A percentile compares a stretch with the other conserved stretches of the same genome.
These are phyloP conservation scores for Cancer borealis DNA, from an alignment of 2,888 invertebrate species.

Conservation along the genomic window DNA sequence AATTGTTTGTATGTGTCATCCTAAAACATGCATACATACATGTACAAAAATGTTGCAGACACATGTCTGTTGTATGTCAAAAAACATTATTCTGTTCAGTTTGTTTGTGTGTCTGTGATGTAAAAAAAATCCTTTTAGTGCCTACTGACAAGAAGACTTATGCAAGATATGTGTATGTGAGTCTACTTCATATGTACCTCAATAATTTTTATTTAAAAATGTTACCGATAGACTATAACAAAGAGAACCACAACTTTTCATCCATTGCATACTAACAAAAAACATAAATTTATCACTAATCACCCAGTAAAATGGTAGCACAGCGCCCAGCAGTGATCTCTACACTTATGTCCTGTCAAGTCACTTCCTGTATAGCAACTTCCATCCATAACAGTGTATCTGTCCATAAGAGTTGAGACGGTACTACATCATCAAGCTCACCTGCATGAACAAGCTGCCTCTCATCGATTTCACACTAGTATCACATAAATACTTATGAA, in stretches of 20 bases:
- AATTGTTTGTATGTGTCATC: constrained; percentile 12
- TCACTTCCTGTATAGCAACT: not conserved
- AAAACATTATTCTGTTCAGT: constrained; percentile 22
- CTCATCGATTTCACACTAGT: not conserved
- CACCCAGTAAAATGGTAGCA: not conserved
- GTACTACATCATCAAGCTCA: not conserved
- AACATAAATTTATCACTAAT: not conserved
- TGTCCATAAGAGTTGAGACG: not conserved
- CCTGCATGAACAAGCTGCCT: not conserved
- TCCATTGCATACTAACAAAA: not conserved
- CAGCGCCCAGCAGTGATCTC: constrained; percentile 5
- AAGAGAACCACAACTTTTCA: not conserved
- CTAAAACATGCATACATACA: constrained; percentile 38
- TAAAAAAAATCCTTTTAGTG: not conserved
- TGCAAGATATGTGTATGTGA: constrained; percentile 9
- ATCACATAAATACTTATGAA: not conserved
- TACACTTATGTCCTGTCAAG: not conserved
- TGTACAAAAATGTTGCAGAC: constrained; percentile 33
- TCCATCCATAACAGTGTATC: not conserved
- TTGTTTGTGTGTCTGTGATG: constrained; percentile 24
- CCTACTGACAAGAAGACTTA: not conserved
- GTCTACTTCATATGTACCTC: not conserved
- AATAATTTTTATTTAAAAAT: not conserved
- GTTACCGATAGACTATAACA: not conserved
- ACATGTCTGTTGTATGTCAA: not conserved